A percentile compares a stretch with the other conserved stretches of the same genome.
phyloP scores from a whole-genome alignment of 2,113 vertebrate species.

The Hippotragus niger region DNA sequence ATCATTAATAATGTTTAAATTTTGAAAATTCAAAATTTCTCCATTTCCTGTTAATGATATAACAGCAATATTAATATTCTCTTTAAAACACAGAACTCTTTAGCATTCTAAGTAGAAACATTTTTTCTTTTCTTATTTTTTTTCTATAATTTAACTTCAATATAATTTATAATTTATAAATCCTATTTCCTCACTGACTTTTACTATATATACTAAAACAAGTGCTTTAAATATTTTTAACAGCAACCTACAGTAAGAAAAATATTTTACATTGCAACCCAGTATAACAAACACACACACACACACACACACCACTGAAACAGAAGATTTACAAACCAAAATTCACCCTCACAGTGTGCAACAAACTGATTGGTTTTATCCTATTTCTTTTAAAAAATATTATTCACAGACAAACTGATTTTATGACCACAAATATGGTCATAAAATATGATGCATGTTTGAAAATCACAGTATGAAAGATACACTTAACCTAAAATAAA shows the following conservation, averaged over 20 bases:
- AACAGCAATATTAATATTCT: neutral
- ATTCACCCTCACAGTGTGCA: neutral
- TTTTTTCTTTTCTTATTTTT: neutral
- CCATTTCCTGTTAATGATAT: neutral
- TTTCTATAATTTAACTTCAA: constrained; percentile 1
- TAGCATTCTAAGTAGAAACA: constrained; percentile 31
- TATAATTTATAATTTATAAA: neutral
- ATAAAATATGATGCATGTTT: constrained; percentile 4
- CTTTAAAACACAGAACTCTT: neutral
- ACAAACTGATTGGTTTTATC: neutral
- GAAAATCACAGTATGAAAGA: neutral
- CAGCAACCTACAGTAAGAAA: neutral
- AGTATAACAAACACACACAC: neutral
- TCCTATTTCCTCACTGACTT: neutral
- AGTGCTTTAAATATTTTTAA: constrained; percentile 31
- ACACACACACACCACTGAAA: neutral
- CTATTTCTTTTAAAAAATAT: neutral
- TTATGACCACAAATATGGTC: constrained; percentile 7
- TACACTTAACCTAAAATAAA: neutral
- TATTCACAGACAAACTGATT: neutral
- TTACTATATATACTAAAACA: constrained; percentile 14
- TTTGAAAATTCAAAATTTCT: neutral
- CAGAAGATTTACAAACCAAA: neutral
- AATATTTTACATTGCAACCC: neutral
- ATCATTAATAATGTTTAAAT: constrained; percentile 2